A percentile compares a stretch with the other conserved stretches of the same genome.
These are phyloP conservation scores for Andrena flavipes DNA, from an alignment of 2,888 invertebrate species.

Conservation along the genomic window DNA sequence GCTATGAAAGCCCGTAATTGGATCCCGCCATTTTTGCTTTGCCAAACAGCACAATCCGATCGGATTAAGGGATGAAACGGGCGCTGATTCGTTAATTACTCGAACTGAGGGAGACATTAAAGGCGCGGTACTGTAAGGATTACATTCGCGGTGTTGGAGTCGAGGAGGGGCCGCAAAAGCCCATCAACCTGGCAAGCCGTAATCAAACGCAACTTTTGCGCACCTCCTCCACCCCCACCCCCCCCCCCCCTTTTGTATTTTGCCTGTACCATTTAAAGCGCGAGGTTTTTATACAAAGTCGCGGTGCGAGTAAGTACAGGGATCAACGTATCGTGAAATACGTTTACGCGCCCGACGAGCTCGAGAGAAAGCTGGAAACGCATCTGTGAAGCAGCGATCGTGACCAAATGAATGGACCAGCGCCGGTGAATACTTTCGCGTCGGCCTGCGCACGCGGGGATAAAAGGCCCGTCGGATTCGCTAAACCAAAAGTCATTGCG, in stretches of 20 bases:
- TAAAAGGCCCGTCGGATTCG: slow-evolving; percentile 25
- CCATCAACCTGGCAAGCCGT: slow-evolving; percentile 22
- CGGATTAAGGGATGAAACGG: slow-evolving; percentile 23
- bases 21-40: slow-evolving; percentile 5
- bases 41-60: slow-evolving; percentile 18
- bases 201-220: slow-evolving; percentile 52
- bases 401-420: slow-evolving; percentile 27
- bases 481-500: slow-evolving; percentile 36
- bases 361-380: slow-evolving; percentile 16
- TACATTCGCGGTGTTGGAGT: slow-evolving; percentile 8
- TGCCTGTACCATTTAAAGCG: neutral
- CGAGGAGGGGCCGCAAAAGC: neutral
- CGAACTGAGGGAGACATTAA: neutral
- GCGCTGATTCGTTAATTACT: slow-evolving; percentile 42
- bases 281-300: slow-evolving; percentile 28
- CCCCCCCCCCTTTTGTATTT: no score
- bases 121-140: slow-evolving; percentile 15
- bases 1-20: slow-evolving; percentile 1
- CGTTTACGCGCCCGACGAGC: neutral
- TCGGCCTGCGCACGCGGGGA: neutral
- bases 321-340: slow-evolving; percentile 24
- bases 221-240: neutral
- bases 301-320: neutral
- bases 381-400: slow-evolving; percentile 29
- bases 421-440: neutral